Percentiles rank a stretch among this genome's conserved stretches.
Evolutionary conservation across 2,797 vertebrate genomes (phyloP).

Genomic region (Sebastes oblongus): DNA sequence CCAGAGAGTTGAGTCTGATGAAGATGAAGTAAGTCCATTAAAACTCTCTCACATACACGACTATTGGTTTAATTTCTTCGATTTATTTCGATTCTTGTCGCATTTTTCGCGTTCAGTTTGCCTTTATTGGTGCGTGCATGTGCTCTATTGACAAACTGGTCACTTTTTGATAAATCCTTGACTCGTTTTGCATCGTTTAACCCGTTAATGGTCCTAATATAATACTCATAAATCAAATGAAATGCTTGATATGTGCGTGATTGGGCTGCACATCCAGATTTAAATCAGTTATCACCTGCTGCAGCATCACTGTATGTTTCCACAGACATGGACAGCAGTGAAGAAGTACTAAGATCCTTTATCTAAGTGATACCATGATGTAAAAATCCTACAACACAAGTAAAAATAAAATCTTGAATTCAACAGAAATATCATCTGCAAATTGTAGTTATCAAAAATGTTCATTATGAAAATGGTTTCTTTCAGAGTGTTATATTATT

Average conservation of each 20-base stretch:
- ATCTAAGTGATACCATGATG: background rate
- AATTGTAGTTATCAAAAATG: background rate
- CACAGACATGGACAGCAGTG: background rate
- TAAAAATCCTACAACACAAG: background rate
- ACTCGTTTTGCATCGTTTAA: background rate
- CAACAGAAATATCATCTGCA: background rate
- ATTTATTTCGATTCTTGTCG: background rate
- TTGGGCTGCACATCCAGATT: background rate
- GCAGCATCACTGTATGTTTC: background rate
- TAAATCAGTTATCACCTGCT: background rate
- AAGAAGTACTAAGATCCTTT: too few species aligned
- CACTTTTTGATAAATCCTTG: background rate
- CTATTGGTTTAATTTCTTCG: too few species aligned
- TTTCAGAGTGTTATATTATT: background rate
- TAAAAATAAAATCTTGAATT: background rate
- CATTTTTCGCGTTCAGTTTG: background rate
- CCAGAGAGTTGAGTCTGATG: background rate
- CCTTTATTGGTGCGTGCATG: background rate
- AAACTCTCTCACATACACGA: background rate
- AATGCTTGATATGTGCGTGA: background rate
- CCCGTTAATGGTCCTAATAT: accelerated
- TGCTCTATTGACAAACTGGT: background rate
- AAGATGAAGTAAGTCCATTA: conserved; percentile 60
- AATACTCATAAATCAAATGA: background rate
- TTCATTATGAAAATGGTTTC: background rate